Conservation (phyloP, 2,797 vertebrate species). For the Acestrorhynchus altus region DNA sequence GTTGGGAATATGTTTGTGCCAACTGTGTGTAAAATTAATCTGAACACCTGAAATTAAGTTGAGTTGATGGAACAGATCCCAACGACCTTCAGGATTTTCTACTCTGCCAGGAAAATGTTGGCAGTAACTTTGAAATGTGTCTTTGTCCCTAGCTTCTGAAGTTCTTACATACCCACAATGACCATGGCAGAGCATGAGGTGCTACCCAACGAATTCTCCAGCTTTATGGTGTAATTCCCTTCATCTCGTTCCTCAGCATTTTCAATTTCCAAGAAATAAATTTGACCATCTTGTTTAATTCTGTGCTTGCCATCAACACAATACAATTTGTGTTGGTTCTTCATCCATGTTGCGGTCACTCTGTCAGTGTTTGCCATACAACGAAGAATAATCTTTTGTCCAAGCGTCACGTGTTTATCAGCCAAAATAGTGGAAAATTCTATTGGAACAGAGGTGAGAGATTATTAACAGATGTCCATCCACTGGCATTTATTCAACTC, state of each 20-base stretch:
- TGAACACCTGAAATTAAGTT: too few relatives aligned
- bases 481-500: too few relatives aligned
- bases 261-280: not conserved
- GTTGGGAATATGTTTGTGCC: too few relatives aligned
- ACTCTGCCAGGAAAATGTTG: too few relatives aligned
- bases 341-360: not conserved
- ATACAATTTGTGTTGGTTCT: not conserved
- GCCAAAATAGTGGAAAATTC: slow-evolving; percentile 15
- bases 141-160: too few relatives aligned
- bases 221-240: not conserved
- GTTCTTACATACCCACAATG: not conserved
- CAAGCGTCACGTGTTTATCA: not conserved
- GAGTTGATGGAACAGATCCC: too few relatives aligned
- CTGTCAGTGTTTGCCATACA: not conserved
- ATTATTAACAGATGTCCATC: too few relatives aligned
- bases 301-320: not conserved
- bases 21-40: too few relatives aligned
- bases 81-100: too few relatives aligned
- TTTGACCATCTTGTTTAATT: not conserved
- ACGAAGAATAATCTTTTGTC: not conserved
- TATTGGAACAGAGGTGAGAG: not conserved
- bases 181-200: not conserved
- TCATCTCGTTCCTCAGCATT: not conserved
- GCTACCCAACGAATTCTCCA: not conserved
- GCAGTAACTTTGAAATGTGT: too few relatives aligned